Conservation (phyloP, 2,113 vertebrate species). For the Anser cygnoides region DNA sequence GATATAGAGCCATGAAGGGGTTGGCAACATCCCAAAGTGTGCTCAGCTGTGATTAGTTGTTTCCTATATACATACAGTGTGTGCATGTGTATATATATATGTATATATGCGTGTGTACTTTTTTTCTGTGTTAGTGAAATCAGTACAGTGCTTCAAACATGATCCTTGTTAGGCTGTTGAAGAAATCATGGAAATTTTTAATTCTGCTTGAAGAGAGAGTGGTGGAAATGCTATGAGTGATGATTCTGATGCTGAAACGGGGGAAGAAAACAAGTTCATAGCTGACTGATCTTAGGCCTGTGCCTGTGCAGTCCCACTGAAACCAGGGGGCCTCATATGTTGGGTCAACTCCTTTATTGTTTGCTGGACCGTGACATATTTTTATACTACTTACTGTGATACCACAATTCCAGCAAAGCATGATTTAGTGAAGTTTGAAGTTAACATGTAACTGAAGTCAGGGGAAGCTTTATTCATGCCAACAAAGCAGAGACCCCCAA, state of each 20-base stretch:
- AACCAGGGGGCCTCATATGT: accelerated
- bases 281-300: neutral
- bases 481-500: no score
- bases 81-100: accelerated
- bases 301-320: neutral
- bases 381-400: neutral
- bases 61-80: constrained; percentile 2
- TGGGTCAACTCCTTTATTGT: neutral
- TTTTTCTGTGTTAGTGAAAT: neutral
- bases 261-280: neutral
- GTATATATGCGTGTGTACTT: neutral
- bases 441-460: neutral
- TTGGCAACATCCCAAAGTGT: constrained; percentile 53
- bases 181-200: neutral
- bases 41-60: constrained; percentile 43
- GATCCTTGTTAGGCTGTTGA: neutral
- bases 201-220: neutral
- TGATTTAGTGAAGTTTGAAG: neutral
- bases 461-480: neutral
- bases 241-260: neutral
- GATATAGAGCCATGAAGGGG: neutral
- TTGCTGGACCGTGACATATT: neutral
- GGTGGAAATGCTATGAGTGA: neutral
- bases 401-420: neutral
- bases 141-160: neutral